Evolutionary conservation across 2,888 invertebrate species (phyloP).

Genomic region (Mycalesis mineus): DNA sequence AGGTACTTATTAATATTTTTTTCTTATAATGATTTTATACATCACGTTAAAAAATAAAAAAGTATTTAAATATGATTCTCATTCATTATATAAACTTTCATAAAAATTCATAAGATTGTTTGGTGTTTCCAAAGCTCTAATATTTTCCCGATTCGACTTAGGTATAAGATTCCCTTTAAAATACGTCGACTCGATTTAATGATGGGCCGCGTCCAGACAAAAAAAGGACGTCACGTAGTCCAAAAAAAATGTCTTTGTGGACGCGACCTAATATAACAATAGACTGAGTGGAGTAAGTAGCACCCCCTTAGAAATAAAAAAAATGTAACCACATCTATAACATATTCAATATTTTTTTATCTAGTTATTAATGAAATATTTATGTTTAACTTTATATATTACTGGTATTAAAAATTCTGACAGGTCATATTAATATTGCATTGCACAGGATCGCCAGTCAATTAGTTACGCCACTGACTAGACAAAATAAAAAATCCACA

Average conservation of each 20-base stretch:
- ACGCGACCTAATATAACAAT: background rate
- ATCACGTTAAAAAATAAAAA: conserved; percentile 19
- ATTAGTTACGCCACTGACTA: no score
- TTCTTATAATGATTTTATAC: conserved; percentile 19
- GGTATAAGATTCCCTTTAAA: background rate
- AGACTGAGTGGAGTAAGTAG: no score
- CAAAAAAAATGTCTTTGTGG: background rate
- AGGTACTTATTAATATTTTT: background rate
- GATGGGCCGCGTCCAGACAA: background rate
- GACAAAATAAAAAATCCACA: background rate
- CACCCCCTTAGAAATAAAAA: no score
- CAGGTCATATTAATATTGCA: no score
- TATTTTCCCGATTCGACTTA: background rate
- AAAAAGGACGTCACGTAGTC: no score
- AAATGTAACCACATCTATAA: no score
- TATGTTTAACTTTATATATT: no score
- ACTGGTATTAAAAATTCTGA: no score
- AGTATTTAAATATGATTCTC: conserved; percentile 14
- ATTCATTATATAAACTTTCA: conserved; percentile 38
- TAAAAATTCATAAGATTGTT: conserved; percentile 67
- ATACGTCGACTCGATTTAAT: background rate
- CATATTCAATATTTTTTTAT: no score
- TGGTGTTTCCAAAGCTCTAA: conserved; percentile 63
- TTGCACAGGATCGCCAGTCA: no score
- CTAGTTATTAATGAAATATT: no score